Evolutionary conservation across 92 coral and sea anemone species (phyloP).

Genomic region (Actinostola sp.): DNA sequence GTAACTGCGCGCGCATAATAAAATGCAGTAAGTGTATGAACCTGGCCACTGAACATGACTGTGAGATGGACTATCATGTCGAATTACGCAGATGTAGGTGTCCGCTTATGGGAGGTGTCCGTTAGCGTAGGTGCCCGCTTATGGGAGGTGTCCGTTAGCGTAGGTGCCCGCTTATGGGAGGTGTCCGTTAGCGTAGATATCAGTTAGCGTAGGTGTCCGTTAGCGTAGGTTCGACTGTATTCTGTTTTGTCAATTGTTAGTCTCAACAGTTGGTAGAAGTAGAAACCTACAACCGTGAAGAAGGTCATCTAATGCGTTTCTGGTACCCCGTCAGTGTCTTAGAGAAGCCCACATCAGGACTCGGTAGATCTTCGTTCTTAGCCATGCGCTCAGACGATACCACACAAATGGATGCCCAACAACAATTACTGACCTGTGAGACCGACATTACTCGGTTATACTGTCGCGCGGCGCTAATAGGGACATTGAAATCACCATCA

Average conservation of each 20-base stretch:
- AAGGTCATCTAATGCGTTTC: constrained; percentile 88
- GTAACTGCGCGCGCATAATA: too few relatives aligned
- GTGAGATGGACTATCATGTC: too few relatives aligned
- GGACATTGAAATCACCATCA: constrained; percentile 41
- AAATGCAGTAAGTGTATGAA: too few relatives aligned
- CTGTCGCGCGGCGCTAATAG: constrained; percentile 71
- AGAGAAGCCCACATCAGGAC: constrained; percentile 79
- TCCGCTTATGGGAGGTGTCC: too few relatives aligned
- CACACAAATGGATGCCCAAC: constrained; percentile 65
- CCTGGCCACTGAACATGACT: too few relatives aligned
- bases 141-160: too few relatives aligned
- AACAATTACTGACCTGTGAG: constrained; percentile 80
- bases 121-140: too few relatives aligned
- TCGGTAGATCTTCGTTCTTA: constrained; percentile 76
- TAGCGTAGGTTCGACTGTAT: too few relatives aligned
- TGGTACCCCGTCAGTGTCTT: constrained; percentile 90
- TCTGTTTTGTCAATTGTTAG: constrained; percentile 18
- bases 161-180: too few relatives aligned
- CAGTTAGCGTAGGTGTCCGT: too few relatives aligned
- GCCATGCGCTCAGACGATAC: constrained; percentile 72
- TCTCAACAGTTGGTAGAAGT: constrained; percentile 77
- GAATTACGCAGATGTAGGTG: too few relatives aligned
- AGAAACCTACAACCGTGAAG: constrained; percentile 92
- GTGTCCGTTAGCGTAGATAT: neutral
- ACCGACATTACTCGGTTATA: constrained; percentile 67